Base-by-base conservation (phyloP, 2,888 invertebrate genomes). In the Ischnura elegans region DNA sequence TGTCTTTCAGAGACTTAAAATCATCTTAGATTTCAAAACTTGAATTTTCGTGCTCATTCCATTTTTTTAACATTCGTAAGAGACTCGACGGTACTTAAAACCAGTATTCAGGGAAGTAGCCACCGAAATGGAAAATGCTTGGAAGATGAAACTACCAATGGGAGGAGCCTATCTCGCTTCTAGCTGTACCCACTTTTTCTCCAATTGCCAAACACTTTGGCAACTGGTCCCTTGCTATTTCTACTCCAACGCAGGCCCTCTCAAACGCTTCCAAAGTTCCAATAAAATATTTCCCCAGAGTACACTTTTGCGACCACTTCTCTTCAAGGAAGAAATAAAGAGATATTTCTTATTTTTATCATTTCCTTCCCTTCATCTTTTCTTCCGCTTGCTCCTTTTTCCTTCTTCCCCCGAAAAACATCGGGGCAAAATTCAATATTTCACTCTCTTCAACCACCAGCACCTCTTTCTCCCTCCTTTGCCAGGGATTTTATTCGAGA, bases 261-360 rank as follows among this genome's bases (percentile, higher is more conserved):
- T 36, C 29, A 76, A 76, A 36, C 76, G 10, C 36, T 36, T 76
- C 36, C 1, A 25, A 76, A 76, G 10, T 29, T 16, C 76, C 29
- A 6, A 66, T 29, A 66, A 66, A 66, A 47, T 21, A 87, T 42
- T 55, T 13, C 25, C 21, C 25, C 42, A 66, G 45, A 61, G 61
- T 5, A 45, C 55, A 25, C 66, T 55, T 61, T 90, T 43, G 36
- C 25, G 61, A 90, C 90, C 90, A 61, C 90, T 43, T 61, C 43
- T 90, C 90, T 43, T 42, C 90, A 25, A 55, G 43, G 61, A 16
- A 25, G 90, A 90, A 36, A 13, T 13, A 61, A 47, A 87, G 55
- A 36, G 25, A 43, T 42, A 61, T 61, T 90, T 61, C 42, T 90
- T 43, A 43, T n/a, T 42, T 61, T 61, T 90, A 21, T 61, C n/a